These are phyloP conservation scores for Lucilia cuprina DNA, from an alignment of 1,140 invertebrate genomes.

Conservation along the genomic window DNA sequence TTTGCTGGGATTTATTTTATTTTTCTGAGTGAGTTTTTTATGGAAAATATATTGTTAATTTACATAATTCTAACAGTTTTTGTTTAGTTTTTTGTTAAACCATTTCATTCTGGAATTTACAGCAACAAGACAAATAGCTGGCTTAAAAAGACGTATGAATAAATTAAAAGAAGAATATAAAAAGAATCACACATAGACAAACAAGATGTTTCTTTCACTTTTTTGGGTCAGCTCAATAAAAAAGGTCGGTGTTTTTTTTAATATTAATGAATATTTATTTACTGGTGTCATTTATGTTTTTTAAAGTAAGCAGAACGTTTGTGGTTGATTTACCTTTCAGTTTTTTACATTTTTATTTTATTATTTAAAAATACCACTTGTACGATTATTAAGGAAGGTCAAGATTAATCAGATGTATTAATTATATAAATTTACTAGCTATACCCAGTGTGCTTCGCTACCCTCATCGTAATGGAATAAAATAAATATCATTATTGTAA, in stretches of 20 bases:
- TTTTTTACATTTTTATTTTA: neutral
- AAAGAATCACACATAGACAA: neutral
- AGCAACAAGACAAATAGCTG: neutral
- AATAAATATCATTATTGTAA: too few species aligned
- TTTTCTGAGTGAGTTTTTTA: too few species aligned
- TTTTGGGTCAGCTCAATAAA: neutral
- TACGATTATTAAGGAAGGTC: neutral
- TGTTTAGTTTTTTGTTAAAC: neutral
- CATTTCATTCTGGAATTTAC: neutral
- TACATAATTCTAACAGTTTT: conserved; percentile 27
- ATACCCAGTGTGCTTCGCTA: too few species aligned
- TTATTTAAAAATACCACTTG: neutral
- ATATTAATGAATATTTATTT: conserved; percentile 12
- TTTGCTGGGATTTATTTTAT: too few species aligned
- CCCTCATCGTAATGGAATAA: too few species aligned
- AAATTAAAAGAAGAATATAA: neutral
- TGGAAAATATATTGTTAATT: neutral
- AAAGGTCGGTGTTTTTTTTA: neutral
- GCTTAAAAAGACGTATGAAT: neutral
- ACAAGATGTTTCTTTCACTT: neutral
- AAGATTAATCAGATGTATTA: neutral
- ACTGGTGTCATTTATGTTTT: neutral
- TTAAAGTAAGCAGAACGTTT: neutral
- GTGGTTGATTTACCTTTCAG: neutral
- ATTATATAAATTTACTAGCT: too few species aligned